A percentile compares a stretch with the other conserved stretches of the same genome.
These are phyloP conservation scores for Polypterus senegalus DNA, from an alignment of 2,113 vertebrate species.

Conservation along the genomic window DNA sequence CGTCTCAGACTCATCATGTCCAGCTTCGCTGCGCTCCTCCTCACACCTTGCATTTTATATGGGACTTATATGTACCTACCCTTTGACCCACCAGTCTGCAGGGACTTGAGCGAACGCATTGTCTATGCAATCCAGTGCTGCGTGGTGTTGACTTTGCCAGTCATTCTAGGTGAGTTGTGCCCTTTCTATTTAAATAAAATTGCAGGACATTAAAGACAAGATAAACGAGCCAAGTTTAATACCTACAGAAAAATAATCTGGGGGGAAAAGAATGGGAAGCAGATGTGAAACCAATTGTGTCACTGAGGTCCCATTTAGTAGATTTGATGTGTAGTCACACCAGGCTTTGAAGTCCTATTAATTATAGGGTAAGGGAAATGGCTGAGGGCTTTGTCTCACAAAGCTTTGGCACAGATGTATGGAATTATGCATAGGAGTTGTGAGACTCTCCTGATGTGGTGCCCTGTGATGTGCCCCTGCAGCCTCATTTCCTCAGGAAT, in stretches of 20 bases:
- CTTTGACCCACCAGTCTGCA: conserved; percentile 35
- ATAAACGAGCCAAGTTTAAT: not conserved
- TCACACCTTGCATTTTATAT: conserved; percentile 41
- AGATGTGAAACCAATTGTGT: not conserved
- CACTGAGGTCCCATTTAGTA: not conserved
- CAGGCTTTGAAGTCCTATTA: not conserved
- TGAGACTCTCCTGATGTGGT: no score
- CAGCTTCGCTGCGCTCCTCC: conserved; percentile 39
- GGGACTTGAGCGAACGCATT: conserved; percentile 39
- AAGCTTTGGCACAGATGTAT: no score
- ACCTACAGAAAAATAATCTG: not conserved
- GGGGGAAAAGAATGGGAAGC: not conserved
- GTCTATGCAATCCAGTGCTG: conserved; percentile 47
- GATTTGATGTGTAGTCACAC: not conserved
- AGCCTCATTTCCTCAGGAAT: no score
- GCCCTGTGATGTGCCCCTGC: no score
- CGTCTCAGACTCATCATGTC: conserved; percentile 39
- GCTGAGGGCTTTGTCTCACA: no score
- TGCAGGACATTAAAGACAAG: not conserved
- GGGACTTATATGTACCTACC: conserved; percentile 46
- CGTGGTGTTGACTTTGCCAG: conserved; percentile 38
- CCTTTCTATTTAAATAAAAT: not conserved
- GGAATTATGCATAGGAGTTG: no score
- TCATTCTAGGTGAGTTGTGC: conserved; percentile 42
- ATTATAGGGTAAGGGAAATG: no score